phyloP scores from a whole-genome alignment of 2,888 invertebrate species.

The Callosobruchus maculatus region DNA sequence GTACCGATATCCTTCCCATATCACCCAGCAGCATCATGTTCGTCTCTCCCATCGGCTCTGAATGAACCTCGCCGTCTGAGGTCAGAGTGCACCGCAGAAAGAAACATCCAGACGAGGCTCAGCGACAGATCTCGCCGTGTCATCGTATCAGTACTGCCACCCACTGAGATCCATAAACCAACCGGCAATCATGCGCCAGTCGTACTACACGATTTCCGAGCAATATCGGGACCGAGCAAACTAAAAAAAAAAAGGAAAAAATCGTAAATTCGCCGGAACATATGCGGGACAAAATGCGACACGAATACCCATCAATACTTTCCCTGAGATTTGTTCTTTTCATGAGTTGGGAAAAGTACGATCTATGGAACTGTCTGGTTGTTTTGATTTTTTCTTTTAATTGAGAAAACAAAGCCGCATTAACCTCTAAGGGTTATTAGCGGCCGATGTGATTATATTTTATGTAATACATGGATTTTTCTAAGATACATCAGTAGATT shows the following conservation, averaged over 20 bases:
- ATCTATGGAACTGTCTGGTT: background rate
- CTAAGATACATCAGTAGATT: too few species aligned
- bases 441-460: too few species aligned
- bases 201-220: background rate
- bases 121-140: constrained; percentile 15
- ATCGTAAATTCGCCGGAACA: background rate
- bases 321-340: background rate
- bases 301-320: background rate
- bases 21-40: background rate
- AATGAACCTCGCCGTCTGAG: background rate
- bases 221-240: background rate
- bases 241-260: background rate
- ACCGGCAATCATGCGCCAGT: constrained; percentile 2
- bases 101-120: background rate
- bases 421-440: too few species aligned
- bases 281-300: background rate
- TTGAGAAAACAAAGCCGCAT: too few species aligned
- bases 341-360: background rate
- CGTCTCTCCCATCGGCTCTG: background rate
- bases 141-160: constrained; percentile 32
- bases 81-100: background rate
- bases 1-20: background rate
- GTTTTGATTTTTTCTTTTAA: too few species aligned
- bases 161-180: constrained; percentile 37
- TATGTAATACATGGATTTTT: too few species aligned